Percentiles rank a stretch among this genome's conserved stretches.
phyloP scores from a whole-genome alignment of 2,113 vertebrate genomes.

The Labrus mixtus region DNA sequence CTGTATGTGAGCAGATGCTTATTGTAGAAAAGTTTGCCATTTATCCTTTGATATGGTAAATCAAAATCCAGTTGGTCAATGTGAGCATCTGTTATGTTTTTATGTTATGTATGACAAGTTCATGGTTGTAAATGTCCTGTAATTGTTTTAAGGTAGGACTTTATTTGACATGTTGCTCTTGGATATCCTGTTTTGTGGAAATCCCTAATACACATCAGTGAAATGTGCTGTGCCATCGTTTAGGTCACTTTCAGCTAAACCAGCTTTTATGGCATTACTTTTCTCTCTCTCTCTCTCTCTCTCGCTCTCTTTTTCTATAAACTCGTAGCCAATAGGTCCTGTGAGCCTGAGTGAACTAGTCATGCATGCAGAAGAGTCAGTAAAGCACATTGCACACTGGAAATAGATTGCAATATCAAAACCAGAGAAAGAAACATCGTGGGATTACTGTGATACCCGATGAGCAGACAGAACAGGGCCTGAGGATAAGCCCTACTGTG shows the following conservation, averaged over 20 bases:
- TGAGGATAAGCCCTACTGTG: background rate
- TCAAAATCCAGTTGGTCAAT: background rate
- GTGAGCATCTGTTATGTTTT: background rate
- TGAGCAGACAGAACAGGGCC: background rate
- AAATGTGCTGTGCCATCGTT: constrained; percentile 14
- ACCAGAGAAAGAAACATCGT: constrained; percentile 7
- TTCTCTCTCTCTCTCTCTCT: background rate
- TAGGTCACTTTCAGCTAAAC: constrained; percentile 53
- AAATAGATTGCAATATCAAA: constrained; percentile 50
- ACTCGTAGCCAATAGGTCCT: constrained; percentile 10
- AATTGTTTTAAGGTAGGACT: background rate
- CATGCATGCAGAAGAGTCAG: constrained; percentile 34
- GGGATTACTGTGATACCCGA: constrained; percentile 7
- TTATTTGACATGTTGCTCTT: background rate
- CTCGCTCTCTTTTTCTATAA: background rate
- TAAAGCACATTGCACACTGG: constrained; percentile 22
- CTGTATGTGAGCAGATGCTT: background rate
- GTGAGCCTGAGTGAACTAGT: constrained; percentile 23
- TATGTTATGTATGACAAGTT: background rate
- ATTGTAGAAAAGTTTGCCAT: background rate
- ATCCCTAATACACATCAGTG: background rate
- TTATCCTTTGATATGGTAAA: background rate
- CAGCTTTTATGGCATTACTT: constrained; percentile 43
- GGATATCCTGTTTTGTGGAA: background rate
- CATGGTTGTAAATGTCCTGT: background rate